Percentiles rank a stretch among this genome's conserved stretches.
These are phyloP conservation scores for Hesperophylax magnus DNA, from an alignment of 1,140 invertebrate genomes.

Conservation along the genomic window DNA sequence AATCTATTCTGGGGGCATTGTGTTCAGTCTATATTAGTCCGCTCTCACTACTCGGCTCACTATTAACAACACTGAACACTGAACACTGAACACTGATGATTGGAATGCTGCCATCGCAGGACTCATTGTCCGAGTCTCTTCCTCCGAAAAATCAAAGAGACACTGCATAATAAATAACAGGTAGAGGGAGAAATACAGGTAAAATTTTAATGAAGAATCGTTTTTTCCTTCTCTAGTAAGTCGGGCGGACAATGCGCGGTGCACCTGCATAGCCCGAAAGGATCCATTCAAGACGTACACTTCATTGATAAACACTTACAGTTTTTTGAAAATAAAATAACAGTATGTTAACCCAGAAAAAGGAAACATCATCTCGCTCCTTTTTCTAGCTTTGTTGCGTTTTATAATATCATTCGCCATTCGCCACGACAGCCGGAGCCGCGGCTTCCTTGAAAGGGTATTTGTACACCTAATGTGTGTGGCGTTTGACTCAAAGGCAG, in stretches of 20 bases:
- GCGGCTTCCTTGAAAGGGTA: constrained; percentile 44
- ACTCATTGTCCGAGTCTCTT: constrained; percentile 48
- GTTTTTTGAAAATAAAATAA: constrained; percentile 47
- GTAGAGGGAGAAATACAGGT: constrained; percentile 39
- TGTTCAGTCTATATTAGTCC: constrained; percentile 33
- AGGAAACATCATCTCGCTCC: constrained; percentile 48
- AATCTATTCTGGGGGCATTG: constrained; percentile 49
- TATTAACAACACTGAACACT: no score
- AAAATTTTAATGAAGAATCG: constrained; percentile 54
- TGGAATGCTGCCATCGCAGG: constrained; percentile 36
- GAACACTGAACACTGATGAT: not conserved
- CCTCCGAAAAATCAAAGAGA: constrained; percentile 53
- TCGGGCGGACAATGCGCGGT: constrained; percentile 38
- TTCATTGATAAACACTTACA: constrained; percentile 56
- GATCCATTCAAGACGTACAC: constrained; percentile 46
- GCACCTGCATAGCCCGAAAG: constrained; percentile 46
- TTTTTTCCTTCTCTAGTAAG: constrained; percentile 39
- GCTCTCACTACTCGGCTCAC: not conserved
- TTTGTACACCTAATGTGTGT: constrained; percentile 51
- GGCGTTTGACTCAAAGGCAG: constrained; percentile 45
- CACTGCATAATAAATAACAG: constrained; percentile 49
- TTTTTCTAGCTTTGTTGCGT: constrained; percentile 37
- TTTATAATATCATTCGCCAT: constrained; percentile 51
- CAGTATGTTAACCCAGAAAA: constrained; percentile 22
- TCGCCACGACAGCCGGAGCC: constrained; percentile 29